Base-by-base conservation (phyloP, 2,113 vertebrate genomes). In the Rhinoptilus africanus region DNA sequence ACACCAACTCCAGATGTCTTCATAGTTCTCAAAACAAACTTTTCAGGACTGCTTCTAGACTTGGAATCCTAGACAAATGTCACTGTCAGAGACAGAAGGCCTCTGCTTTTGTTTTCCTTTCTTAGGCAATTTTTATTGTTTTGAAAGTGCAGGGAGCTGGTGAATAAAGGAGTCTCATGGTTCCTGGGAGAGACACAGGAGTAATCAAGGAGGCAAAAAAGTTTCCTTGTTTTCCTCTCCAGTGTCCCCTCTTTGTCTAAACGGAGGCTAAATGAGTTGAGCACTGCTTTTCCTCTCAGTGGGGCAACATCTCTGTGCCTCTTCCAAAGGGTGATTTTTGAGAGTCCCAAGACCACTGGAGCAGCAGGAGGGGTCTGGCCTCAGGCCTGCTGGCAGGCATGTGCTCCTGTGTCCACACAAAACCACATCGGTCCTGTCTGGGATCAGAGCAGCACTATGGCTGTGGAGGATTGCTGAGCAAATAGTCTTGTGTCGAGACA, bases 341-440 rank as follows among this genome's bases (percentile, higher is more conserved):
- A 60, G 39, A 79, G 27, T 27, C 35, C 16, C 4, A 9, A 27
- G 32, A 88, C 17, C 30, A 17, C 30, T 60, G 48, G 43, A 74
- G 54, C 41, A 53, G 50, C 59, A 62, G 30, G 37, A 63, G 30
- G 35, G 15, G 2, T 74, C 47, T 72, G 60, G n/a, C 24, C 50
- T 48, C 1, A 1, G 21, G 54, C 28, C 3, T 1, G 14, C 51
- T 56, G 57, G 47, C 37, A 89, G 20, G 6, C 8, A 0, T 66
- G 19, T 35, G 28, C 14, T 66, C 8, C 56, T 22, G 34, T 35
- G 21, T 72, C 48, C 47, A 14, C 23, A 22, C 13, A 64, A 71
- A 47, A 20, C 45, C 8, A 2, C 23, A 64, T 2, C 9, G 56
- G 47, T 47, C 39, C 57, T 28, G 2, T 39, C 21, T 2, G 4